Evolutionary conservation across 2,113 vertebrate genomes (phyloP), one percentile per base, ranked within the genome.

Genomic region (Accipiter virgatus): DNA sequence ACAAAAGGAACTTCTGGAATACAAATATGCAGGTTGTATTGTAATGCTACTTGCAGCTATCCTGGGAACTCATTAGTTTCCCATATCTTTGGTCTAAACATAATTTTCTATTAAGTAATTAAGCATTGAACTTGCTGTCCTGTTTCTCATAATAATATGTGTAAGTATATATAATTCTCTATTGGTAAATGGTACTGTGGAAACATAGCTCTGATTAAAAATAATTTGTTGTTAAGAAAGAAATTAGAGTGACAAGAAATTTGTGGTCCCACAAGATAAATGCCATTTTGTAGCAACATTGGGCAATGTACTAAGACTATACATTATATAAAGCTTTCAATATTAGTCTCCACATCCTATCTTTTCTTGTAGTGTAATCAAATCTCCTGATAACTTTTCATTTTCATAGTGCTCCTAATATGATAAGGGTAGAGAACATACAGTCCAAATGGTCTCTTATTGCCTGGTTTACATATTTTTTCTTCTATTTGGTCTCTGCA

Each of bases 41-140:
- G 61, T 83, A 90, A 48, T 17, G n/a, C 74, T 65, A 80, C 66
- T 90, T 96, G 87, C 77, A 55, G 55, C 59, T 92, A 27, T 72
- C 83, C 40, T 80, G 86, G 94, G 93, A 97, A n/a, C 68, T 93
- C 59, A 61, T 96, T 95, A 94, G 55, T 78, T 93, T 92, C 73
- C 75, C 42, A 55, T 83, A 55, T 65, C 71, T 92, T 93, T 94
- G 88, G 59, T 86, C 66, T 86, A 88, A 96, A 86, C 31, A 61
- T 90, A 77, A 68, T 92, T 95, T 95, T 83, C 55, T 84, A 15
- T 75, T 56, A 68, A 90, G 45, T 82, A 92, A 95, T 92, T 94
- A 92, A 84, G 61, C 17, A 42, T 81, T 81, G 59, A 95, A 62
- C 31, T 72, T 81, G 65, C 38, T 61, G 25, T 78, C 25, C n/a